A percentile compares a stretch with the other conserved stretches of the same genome.
Conservation (phyloP, 2,888 invertebrate genomes). For the Andricus quercusramuli region DNA sequence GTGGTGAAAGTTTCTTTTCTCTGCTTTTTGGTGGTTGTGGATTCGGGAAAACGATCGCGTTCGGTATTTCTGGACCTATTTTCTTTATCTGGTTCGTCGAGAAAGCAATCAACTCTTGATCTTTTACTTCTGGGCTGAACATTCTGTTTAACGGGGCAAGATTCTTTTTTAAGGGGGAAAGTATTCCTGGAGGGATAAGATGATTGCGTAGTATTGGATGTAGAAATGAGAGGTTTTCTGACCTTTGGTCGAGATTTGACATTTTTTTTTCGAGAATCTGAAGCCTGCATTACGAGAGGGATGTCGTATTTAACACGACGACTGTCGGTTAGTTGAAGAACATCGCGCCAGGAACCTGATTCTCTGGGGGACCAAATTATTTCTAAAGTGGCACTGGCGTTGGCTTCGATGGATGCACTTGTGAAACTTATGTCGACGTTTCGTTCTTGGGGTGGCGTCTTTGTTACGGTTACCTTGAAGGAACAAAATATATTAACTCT, state of each 20-base stretch:
- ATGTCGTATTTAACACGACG: constrained; percentile 85
- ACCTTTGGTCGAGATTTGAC: constrained; percentile 26
- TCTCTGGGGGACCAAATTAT: constrained; percentile 84
- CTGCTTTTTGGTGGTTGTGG: constrained; percentile 49
- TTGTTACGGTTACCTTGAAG: constrained; percentile 79
- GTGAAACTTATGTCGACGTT: constrained; percentile 81
- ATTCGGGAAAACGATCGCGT: constrained; percentile 48
- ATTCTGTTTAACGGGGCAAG: not conserved
- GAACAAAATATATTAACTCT: not conserved
- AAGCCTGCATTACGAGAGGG: constrained; percentile 68
- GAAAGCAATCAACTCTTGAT: constrained; percentile 40
- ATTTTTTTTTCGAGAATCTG: constrained; percentile 50
- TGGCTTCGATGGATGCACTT: constrained; percentile 80
- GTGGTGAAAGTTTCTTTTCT: constrained; percentile 44
- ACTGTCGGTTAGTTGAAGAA: constrained; percentile 83
- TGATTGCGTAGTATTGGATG: constrained; percentile 1
- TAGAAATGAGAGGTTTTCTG: constrained; percentile 24
- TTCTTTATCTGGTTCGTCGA: constrained; percentile 52
- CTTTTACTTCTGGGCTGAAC: constrained; percentile 47
- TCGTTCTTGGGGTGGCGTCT: constrained; percentile 81
- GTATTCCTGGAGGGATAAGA: constrained; percentile 31
- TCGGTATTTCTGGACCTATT: constrained; percentile 52
- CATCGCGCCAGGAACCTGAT: constrained; percentile 83
- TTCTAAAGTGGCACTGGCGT: constrained; percentile 80
- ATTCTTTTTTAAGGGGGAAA: not conserved